Conservation (phyloP, 2,113 vertebrate species). For the Esox niger region DNA sequence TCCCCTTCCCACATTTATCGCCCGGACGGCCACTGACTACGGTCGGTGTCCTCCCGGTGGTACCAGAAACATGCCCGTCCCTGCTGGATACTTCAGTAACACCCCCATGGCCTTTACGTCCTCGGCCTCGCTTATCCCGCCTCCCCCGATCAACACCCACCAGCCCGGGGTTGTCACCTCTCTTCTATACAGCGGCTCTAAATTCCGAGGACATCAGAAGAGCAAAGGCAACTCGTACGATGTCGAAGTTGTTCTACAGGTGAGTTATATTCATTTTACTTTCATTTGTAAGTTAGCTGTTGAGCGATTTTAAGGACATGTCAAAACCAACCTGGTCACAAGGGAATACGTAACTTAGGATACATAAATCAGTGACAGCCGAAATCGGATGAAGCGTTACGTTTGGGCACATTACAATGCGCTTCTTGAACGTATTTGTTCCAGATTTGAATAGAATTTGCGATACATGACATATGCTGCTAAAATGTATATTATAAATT, state of each 20-base stretch:
- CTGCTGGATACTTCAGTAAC: slow-evolving; percentile 80
- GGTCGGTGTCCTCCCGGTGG: slow-evolving; percentile 61
- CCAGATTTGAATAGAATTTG: too few relatives aligned
- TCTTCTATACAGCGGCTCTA: slow-evolving; percentile 94
- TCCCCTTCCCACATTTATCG: slow-evolving; percentile 35
- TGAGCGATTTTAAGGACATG: slow-evolving; percentile 46
- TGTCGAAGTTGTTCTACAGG: slow-evolving; percentile 97
- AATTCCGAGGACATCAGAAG: slow-evolving; percentile 95
- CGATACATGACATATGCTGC: too few relatives aligned
- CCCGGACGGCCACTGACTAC: slow-evolving; percentile 46
- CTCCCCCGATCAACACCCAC: slow-evolving; percentile 93
- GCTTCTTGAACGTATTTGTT: too few relatives aligned
- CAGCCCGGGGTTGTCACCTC: slow-evolving; percentile 94
- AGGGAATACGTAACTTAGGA: too few relatives aligned
- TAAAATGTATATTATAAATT: too few relatives aligned
- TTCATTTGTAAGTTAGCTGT: slow-evolving; percentile 34
- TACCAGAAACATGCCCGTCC: slow-evolving; percentile 88
- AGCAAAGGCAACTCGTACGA: slow-evolving; percentile 98
- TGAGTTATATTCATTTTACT: slow-evolving; percentile 50
- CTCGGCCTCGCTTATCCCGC: slow-evolving; percentile 88
- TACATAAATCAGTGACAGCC: too few relatives aligned
- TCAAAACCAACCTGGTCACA: too few relatives aligned
- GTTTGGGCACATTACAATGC: too few relatives aligned
- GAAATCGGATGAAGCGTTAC: too few relatives aligned
- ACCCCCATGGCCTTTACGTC: slow-evolving; percentile 74